Base-by-base conservation (phyloP, 2,797 vertebrate species). In the Molossus molossus region DNA sequence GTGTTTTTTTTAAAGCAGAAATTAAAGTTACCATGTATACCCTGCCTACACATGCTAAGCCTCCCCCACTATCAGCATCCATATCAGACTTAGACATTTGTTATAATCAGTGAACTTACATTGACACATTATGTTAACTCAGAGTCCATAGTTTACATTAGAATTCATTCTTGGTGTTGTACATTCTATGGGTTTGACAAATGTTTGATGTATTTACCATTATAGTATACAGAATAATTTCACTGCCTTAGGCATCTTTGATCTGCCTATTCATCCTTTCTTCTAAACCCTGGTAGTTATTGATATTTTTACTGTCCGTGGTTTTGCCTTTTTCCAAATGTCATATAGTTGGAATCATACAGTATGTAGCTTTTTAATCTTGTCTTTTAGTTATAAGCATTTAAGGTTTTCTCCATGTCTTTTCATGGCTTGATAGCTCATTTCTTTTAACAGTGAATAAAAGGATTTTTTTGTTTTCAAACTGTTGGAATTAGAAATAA, bases 241-340 rank as follows among this genome's bases (percentile, higher is more conserved):
- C 14, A 53, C 10, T 91, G 14, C 37, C n/a, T 25, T 80, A 69
- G 90, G 76, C 81, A 67, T 72, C 8, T 80, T 3, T 77, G 17
- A 70, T 73, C 37, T 87, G 45, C 37, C 9, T 83, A 4, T 60
- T 93, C 15, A 64, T 60, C 10, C 9, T 18, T 69, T 7, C 29
- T 18, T 57, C 40, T 18, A n/a, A 50, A 25, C 6, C 8, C 14
- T 94, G 50, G 18, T 20, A 87, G 5, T 25, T 45, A 12, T 6
- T 95, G 20, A 37, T 81, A 23, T 87, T 85, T 83, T 58, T 82
- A 73, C 7, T 82, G 9, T 76, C n/a, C 6, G 6, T 82, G 82
- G 48, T 77, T 91, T 91, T 93, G 7, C 17, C 14, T 92, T 97
- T 93, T 94, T 20, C 80, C 91, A 55, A 60, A 70, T 93, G n/a